Conservation (phyloP, 2,113 vertebrate species). For the Paradoxurus hermaphroditus region DNA sequence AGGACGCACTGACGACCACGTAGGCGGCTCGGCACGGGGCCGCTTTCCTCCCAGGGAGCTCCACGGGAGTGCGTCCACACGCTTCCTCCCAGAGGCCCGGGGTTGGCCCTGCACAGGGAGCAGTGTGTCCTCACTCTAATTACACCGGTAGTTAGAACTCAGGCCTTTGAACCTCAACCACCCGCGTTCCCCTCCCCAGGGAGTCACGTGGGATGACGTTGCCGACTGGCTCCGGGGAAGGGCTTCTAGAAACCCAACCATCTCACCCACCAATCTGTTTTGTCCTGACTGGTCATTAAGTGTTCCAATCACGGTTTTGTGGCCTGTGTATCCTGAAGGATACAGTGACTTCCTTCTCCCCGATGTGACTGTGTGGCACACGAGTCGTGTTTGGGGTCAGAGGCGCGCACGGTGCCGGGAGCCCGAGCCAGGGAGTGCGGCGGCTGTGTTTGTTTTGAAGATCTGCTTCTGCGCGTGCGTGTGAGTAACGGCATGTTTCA, state of each 20-base stretch:
- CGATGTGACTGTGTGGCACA: neutral
- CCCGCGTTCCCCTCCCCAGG: neutral
- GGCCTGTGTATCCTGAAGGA: neutral
- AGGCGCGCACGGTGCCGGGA: neutral
- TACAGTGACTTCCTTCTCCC: neutral
- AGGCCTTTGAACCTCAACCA: slow-evolving; percentile 40
- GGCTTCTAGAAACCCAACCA: neutral
- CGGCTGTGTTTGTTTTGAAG: too few species aligned
- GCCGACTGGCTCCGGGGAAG: neutral
- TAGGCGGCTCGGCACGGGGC: slow-evolving; percentile 31
- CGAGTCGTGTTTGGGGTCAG: neutral
- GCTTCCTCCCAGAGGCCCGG: slow-evolving; percentile 28
- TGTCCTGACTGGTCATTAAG: neutral
- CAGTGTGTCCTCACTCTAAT: slow-evolving; percentile 36
- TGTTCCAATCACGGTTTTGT: neutral
- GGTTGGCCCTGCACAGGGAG: neutral
- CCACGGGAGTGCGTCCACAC: slow-evolving; percentile 41
- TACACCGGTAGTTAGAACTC: slow-evolving; percentile 44
- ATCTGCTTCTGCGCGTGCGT: neutral
- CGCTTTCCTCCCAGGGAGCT: slow-evolving; percentile 25
- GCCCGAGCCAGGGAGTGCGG: rapidly evolving
- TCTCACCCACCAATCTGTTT: rapidly evolving
- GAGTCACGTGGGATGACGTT: neutral
- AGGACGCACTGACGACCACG: slow-evolving; percentile 33
- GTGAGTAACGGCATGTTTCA: neutral